Evolutionary conservation across 2,797 vertebrate genomes (phyloP).

Genomic region (Mormyrops boulengeri): DNA sequence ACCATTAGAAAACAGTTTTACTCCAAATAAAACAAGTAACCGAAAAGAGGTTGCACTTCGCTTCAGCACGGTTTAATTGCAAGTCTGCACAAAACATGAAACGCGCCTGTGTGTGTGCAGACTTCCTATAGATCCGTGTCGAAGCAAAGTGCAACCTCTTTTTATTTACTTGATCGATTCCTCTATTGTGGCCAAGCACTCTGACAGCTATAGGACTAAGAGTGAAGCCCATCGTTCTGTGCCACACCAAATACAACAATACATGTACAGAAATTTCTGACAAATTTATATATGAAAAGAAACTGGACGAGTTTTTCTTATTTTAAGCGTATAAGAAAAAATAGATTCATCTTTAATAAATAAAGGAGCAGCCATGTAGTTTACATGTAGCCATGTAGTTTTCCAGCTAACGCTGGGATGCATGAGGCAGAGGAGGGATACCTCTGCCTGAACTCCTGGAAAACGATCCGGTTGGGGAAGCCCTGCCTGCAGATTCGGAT

Average conservation of each 20-base stretch:
- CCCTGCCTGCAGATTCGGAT: conserved; percentile 95
- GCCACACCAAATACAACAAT: not conserved
- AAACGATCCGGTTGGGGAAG: conserved; percentile 95
- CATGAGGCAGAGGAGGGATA: conserved; percentile 35
- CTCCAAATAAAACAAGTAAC: not conserved
- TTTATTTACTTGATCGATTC: not conserved
- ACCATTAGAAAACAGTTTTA: not conserved
- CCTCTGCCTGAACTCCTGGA: conserved; percentile 97
- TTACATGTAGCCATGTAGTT: not conserved
- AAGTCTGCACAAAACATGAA: not conserved
- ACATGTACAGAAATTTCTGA: not conserved
- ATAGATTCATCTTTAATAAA: not conserved
- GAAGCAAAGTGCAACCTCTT: not conserved
- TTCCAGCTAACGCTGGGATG: not conserved
- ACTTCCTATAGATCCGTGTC: not conserved
- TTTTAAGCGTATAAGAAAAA: not conserved
- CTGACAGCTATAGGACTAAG: not conserved
- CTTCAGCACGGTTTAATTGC: not conserved
- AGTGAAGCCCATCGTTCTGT: not conserved
- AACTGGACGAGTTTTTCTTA: not conserved
- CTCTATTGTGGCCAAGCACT: not conserved
- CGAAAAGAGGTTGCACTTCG: not conserved
- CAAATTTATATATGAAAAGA: not conserved
- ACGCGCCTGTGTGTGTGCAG: not conserved
- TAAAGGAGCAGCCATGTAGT: not conserved